Evolutionary conservation across 2,888 invertebrate genomes (phyloP), one percentile per base, ranked within the genome.

Genomic region (Tinea pellionella): DNA sequence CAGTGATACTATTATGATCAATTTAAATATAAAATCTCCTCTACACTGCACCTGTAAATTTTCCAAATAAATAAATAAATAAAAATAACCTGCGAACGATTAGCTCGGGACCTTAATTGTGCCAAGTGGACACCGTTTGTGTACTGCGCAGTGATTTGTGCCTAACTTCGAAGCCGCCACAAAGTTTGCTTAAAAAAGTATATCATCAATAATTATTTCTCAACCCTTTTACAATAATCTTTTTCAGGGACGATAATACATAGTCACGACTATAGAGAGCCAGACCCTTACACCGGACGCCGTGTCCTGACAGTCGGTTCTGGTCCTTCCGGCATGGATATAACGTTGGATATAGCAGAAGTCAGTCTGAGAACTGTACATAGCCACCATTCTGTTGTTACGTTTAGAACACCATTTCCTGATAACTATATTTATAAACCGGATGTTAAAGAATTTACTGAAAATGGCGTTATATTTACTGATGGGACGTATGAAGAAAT

Each of bases 301-400:
- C 78, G 67, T 6, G 90, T 92, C 0, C 74, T 90, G 8, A 72
- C 91, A 37, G 72, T 92, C 19, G 92, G 92, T 1, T 90, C 90
- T 1, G 89, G 89, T 0, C 84, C 90, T 18, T 92, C 92, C 0
- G 92, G 92, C 0, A 74, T 89, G 59, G 93, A 93, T 66, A 90
- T 93, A 55, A 78, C 87, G 1, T 68, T 90, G 1, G 91, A 92
- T 65, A 67, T 92, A 12, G 68, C 84, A 0, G 63, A 64, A 6
- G 60, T 66, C 15, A 78, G 77, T 1, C 61, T 65, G 57, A 69
- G 68, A 32, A 73, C 86, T 61, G 73, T 77, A 47, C 62, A 80
- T 9, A 77, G 79, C 51, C 78, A 78, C 63, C 74, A 77, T 63
- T 66, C 64, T 12, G 65, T 68, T 1, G 72, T 65, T 69, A 37